phyloP scores from a whole-genome alignment of 2,888 invertebrate species.

The Cheilosia pagana region DNA sequence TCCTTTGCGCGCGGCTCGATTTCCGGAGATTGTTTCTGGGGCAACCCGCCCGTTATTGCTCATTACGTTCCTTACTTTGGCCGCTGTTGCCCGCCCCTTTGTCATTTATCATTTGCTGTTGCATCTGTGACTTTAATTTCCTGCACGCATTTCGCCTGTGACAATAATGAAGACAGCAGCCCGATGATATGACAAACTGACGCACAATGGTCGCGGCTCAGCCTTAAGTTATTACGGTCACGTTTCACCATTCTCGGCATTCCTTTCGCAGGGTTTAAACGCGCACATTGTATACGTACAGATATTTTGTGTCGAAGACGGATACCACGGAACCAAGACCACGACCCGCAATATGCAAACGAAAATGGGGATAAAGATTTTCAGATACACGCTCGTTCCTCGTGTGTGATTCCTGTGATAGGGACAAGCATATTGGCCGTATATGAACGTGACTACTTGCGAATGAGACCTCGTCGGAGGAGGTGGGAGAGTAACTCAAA shows the following conservation, averaged over 20 bases:
- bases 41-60: constrained; percentile 12
- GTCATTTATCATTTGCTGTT: constrained; percentile 30
- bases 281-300: constrained; percentile 66
- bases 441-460: constrained; percentile 55
- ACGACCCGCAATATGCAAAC: constrained; percentile 24
- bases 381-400: background rate
- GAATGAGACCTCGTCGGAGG: background rate
- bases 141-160: constrained; percentile 26
- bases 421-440: constrained; percentile 38
- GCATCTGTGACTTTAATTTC: constrained; percentile 55
- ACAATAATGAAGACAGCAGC: background rate
- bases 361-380: constrained; percentile 47
- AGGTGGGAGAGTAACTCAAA: constrained; percentile 20
- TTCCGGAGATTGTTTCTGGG: constrained; percentile 20
- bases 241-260: constrained; percentile 47
- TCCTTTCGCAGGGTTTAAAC: constrained; percentile 40
- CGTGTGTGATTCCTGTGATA: constrained; percentile 16
- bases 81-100: background rate
- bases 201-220: constrained; percentile 26
- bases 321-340: constrained; percentile 41
- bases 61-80: background rate
- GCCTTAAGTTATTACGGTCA: constrained; percentile 59
- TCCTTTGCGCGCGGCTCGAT: constrained; percentile 11
- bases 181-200: background rate
- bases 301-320: constrained; percentile 60